Evolutionary conservation across 2,888 invertebrate genomes (phyloP), one percentile per base, ranked within the genome.

Genomic region (Lomographa bimaculata): DNA sequence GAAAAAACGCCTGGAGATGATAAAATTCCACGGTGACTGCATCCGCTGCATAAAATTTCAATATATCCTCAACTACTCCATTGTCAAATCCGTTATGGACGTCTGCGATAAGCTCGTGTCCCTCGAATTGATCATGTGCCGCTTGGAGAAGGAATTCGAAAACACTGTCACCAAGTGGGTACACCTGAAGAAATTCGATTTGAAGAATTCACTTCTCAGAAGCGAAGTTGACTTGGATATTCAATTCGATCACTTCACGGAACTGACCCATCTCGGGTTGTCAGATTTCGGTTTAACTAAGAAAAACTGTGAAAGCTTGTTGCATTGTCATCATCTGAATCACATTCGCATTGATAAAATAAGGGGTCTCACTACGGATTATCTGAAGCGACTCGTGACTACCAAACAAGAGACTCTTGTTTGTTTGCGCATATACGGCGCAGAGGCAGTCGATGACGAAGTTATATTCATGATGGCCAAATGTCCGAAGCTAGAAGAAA

Each of bases 291-390:
- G 89, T 7, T 64, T 90, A 0, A 72, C 70, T 10, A 20, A 58
- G 5, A 43, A 28, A 4, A 89, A 86, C 46, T 84, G 83, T 55
- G 54, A 76, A 12, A 66, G 64, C 24, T 66, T 90, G 43, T 47
- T 87, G 10, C 51, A 59, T 1, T 87, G 87, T 58, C 53, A 59
- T 21, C 49, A 81, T 56, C 63, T 90, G 21, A 70, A 62, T 45
- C 73, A 84, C 44, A 80, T 90, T 50, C 66, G 68, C 12, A 84
- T 90, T 50, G 84, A 83, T 39, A 89, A 89, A 67, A 79, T 89
- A 32, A 76, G 63, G 56, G 68, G 71, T 50, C 64, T 90, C 1
- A 54, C 65, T 11, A 42, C 77, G 39, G 72, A 76, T 21, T 82
- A 65, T 56, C 60, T 89, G 0, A 72, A 68, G 37, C 55, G 64